Evolutionary conservation across 2,113 vertebrate species (phyloP), one percentile per base, ranked within the genome.

Genomic region (Corvus moneduloides): DNA sequence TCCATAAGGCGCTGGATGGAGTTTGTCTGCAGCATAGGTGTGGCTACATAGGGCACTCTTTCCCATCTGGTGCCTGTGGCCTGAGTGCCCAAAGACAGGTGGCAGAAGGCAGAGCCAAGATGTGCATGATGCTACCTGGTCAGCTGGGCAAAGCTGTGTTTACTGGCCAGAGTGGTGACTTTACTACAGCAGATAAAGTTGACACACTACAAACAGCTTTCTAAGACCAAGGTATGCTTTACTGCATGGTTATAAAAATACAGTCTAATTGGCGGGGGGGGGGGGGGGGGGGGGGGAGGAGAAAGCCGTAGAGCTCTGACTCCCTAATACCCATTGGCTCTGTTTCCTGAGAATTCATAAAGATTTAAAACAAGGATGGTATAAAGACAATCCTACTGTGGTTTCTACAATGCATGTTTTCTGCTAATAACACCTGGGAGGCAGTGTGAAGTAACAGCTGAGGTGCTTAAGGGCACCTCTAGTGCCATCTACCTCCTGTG

Each of bases 401-500:
- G 88, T 86, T 96, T 96, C 92, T 82, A 43, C 84, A 88, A 41
- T 78, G 90, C 84, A 20, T 96, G 81, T 94, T 94, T 96, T 95
- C 94, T 92, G 85, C 91, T 96, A 96, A 93, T 94, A 95, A 87
- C 94, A 95, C 95, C 91, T 95, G 95, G 76, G 95, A 96, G 96
- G 92, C 88, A 89, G 68, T 52, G 55, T 19, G 9, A 80, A 96
- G 96, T 95, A 97, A 94, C 97, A 98, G 97, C 97, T 98, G 97
- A 80, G 96, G 93, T 84, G 16, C 84, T 97, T 97, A 97, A 97
- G 96, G 94, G 91, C 90, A 94, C 92, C 91, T 95, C 96, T 97
- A 96, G 97, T 97, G 95, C 97, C 96, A 97, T 98, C 96, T 97
- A 97, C 97, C 97, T 98, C 97, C 97, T 97, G 97, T 97, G 97